Evolutionary conservation across 2,888 invertebrate species (phyloP), one percentile per base, ranked within the genome.

Genomic region (Philereme transversata): DNA sequence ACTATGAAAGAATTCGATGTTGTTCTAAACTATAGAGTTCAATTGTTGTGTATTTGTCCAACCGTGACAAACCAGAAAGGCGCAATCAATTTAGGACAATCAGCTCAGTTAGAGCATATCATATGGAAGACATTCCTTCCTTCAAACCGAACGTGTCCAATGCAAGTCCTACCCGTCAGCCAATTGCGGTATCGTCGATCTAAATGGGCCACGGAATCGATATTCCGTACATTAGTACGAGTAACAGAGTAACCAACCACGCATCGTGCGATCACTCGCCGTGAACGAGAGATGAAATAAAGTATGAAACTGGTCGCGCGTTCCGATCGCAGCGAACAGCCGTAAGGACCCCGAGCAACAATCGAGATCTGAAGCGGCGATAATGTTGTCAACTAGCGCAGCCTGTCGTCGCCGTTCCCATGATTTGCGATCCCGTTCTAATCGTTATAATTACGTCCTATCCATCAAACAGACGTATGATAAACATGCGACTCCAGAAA

Each of bases 391-490:
- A 86, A 89, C 89, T 84, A 87, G 87, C 82, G 81, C 79, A 79
- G 84, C 78, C 84, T 86, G 87, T 87, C 86, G 80, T 84, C 84
- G 82, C 79, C 81, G 88, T 89, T 90, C 90, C 84, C 90, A 90
- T 90, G 89, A 90, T 88, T 87, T 88, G 89, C 87, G 84, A 89
- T 88, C 84, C 88, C 85, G 80, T 87, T 89, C 87, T 88, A 90
- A 87, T 88, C 83, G 78, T 88, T 87, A 88, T 90, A 91, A 92
- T 91, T 91, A 89, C 87, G 77, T 77, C 79, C 86, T 84, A 88
- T 89, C 89, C 82, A 88, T 90, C 90, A 89, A 87, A 82, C 74
- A 74, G 88, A 87, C 85, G 74, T 87, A 88, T 86, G 86, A 87
- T 83, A 86, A 87, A 84, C 82, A 83, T 79, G 74, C 77, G 73